phyloP scores from a whole-genome alignment of 2,113 vertebrate genomes.

The Melanotaenia duboulayi region DNA sequence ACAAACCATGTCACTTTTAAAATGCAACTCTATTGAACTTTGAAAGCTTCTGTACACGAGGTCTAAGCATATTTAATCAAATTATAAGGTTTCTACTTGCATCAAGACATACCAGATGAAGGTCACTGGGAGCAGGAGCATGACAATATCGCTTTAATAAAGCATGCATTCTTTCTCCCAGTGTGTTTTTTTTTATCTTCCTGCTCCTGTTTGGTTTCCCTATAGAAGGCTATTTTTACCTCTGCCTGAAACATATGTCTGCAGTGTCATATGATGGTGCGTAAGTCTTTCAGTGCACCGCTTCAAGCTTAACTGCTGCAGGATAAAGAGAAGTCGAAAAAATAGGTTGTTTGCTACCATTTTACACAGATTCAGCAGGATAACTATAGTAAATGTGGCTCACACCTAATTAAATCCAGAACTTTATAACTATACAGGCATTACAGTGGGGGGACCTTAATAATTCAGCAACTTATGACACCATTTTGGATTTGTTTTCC shows the following conservation, averaged over 20 bases:
- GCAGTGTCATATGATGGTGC: conserved; percentile 23
- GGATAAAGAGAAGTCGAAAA: conserved; percentile 27
- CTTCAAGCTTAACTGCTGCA: conserved; percentile 30
- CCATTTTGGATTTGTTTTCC: conserved; percentile 9
- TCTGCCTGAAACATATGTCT: conserved; percentile 30
- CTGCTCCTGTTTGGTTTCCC: conserved; percentile 34
- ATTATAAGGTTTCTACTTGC: conserved; percentile 35
- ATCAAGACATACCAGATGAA: conserved; percentile 23
- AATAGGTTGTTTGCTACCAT: conserved; percentile 5
- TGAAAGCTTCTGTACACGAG: conserved; percentile 29
- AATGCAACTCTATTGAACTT: conserved; percentile 46
- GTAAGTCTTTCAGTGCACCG: conserved; percentile 9
- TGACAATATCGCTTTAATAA: conserved; percentile 15
- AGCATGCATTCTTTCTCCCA: background rate
- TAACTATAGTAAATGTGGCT: conserved; percentile 3
- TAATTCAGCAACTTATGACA: conserved; percentile 20
- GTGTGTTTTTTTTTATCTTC: conserved; percentile 24
- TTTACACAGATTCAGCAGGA: conserved; percentile 21
- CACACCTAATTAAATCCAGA: background rate
- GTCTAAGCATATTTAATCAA: conserved; percentile 22
- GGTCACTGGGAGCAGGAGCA: conserved; percentile 31
- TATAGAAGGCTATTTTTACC: conserved; percentile 42
- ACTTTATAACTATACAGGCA: conserved; percentile 10
- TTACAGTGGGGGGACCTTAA: background rate
- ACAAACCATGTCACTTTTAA: conserved; percentile 57